Conservation (phyloP, 2,888 invertebrate species). For the Rhimphoctona megacephalus region DNA sequence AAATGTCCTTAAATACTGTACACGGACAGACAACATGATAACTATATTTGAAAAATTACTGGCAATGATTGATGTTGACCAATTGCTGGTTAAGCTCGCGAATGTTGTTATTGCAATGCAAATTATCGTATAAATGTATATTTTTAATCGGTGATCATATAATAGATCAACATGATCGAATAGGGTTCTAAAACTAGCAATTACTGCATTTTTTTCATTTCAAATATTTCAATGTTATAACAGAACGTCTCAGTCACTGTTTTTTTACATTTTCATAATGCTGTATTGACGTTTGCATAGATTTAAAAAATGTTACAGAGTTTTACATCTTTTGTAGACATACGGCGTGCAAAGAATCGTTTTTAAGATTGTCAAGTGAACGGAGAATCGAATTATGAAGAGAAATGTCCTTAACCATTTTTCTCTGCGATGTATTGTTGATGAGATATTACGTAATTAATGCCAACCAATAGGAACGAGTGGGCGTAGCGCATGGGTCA, state of each 20-base stretch:
- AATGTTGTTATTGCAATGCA: background rate
- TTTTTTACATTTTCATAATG: background rate
- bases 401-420: background rate
- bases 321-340: background rate
- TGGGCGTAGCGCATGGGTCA: background rate
- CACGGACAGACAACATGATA: background rate
- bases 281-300: background rate
- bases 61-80: background rate
- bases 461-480: background rate
- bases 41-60: background rate
- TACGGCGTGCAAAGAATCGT: background rate
- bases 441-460: background rate
- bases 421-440: background rate
- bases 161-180: background rate
- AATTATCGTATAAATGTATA: slow-evolving; percentile 1
- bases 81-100: background rate
- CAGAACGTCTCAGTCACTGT: background rate
- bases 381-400: background rate
- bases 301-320: background rate
- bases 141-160: slow-evolving; percentile 1
- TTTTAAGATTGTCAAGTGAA: background rate
- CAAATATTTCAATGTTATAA: background rate
- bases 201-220: background rate
- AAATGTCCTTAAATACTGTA: no score
- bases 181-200: background rate